These are phyloP conservation scores for Archips crataeganus DNA, from an alignment of 2,888 invertebrate species.

Conservation along the genomic window DNA sequence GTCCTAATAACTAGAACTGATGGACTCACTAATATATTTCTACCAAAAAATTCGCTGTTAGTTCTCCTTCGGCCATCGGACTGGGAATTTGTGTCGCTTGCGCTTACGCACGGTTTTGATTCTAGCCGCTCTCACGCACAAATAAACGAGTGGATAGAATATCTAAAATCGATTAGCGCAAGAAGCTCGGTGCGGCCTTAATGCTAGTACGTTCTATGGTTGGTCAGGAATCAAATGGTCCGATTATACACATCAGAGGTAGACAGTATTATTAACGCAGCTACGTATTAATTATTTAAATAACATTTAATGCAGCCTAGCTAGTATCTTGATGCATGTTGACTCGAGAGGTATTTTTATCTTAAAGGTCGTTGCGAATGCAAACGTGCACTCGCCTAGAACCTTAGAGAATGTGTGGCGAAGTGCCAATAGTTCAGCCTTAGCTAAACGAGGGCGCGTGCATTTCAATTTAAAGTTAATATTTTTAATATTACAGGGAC, in stretches of 20 bases:
- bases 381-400: conserved; percentile 2
- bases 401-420: conserved; percentile 22
- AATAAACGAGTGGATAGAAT: too few species aligned
- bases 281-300: neutral
- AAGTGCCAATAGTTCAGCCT: conserved; percentile 29
- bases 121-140: too few species aligned
- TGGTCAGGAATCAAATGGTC: too few species aligned
- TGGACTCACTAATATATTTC: too few species aligned
- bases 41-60: too few species aligned
- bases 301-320: neutral
- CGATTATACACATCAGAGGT: neutral
- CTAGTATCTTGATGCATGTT: conserved; percentile 1
- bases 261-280: neutral
- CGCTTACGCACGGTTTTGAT: too few species aligned
- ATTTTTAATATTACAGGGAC: neutral
- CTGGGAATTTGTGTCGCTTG: too few species aligned
- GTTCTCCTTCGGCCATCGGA: too few species aligned
- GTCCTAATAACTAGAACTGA: too few species aligned
- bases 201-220: too few species aligned
- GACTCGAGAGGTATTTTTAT: conserved; percentile 19
- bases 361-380: conserved; percentile 11
- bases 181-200: too few species aligned
- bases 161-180: too few species aligned
- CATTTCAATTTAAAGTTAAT: conserved; percentile 9
- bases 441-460: conserved; percentile 1